Evolutionary conservation across 2,113 vertebrate genomes (phyloP).

Genomic region (Callorhinus ursinus): DNA sequence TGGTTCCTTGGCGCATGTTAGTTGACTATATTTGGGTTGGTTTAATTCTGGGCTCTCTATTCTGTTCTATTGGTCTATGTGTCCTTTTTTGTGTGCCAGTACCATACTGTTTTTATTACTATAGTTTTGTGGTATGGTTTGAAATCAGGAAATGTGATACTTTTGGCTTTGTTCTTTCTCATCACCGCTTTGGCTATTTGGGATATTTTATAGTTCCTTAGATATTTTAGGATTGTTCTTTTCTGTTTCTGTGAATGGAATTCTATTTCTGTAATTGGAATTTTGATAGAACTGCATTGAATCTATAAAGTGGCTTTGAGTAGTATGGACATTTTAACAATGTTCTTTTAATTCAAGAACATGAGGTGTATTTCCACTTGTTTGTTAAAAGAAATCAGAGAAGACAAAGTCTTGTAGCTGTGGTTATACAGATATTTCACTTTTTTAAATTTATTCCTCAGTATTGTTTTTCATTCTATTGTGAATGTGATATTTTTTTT

Average conservation of each 20-base stretch:
- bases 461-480: not conserved
- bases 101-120: not conserved
- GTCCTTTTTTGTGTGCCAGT: not conserved
- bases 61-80: not conserved
- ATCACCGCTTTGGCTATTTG: not conserved
- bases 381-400: not conserved
- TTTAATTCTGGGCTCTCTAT: not conserved
- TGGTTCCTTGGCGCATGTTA: not conserved
- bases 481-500: not conserved
- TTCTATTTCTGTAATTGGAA: not conserved
- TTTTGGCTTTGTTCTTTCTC: not conserved
- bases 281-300: not conserved
- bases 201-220: not conserved
- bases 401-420: not conserved
- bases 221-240: not conserved
- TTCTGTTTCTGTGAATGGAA: not conserved
- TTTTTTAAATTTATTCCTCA: not conserved
- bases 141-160: not conserved
- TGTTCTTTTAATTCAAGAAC: not conserved
- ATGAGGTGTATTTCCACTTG: not conserved
- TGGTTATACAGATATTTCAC: not conserved
- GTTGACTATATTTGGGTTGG: not conserved
- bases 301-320: not conserved
- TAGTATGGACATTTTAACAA: not conserved
- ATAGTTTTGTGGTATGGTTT: not conserved